Evolutionary conservation across 2,888 invertebrate genomes (phyloP).

Genomic region (Germaria angustata): DNA sequence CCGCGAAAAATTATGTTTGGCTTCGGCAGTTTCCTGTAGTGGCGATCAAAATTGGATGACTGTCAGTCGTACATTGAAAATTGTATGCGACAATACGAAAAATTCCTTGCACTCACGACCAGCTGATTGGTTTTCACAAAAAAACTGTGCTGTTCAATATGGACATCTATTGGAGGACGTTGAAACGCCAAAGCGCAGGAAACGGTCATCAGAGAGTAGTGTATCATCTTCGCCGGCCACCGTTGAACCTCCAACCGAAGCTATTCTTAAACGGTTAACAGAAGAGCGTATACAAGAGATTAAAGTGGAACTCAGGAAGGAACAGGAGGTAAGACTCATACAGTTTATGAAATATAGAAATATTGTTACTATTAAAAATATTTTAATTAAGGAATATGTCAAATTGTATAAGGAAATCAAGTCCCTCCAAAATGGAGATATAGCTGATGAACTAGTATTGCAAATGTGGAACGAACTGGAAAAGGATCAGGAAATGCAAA

Average conservation of each 20-base stretch:
- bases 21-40: constrained; percentile 93
- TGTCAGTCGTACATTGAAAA: constrained; percentile 82
- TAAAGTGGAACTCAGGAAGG: constrained; percentile 85
- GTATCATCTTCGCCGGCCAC: constrained; percentile 71
- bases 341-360: not conserved
- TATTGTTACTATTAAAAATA: not conserved
- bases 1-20: constrained; percentile 91
- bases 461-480: constrained; percentile 89
- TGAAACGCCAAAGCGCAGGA: constrained; percentile 84
- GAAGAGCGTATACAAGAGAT: constrained; percentile 90
- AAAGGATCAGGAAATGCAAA: constrained; percentile 85
- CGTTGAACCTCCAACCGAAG: constrained; percentile 83
- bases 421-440: constrained; percentile 80
- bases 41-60: constrained; percentile 91
- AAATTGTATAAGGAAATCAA: constrained; percentile 84
- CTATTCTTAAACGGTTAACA: constrained; percentile 87
- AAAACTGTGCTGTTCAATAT: constrained; percentile 94
- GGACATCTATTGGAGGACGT: constrained; percentile 93
- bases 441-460: constrained; percentile 86
- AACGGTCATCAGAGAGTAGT: constrained; percentile 67
- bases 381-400: constrained; percentile 82
- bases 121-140: constrained; percentile 94
- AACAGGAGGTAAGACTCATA: constrained; percentile 81
- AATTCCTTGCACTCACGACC: constrained; percentile 79
- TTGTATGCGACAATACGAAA: constrained; percentile 82